Evolutionary conservation across 2,888 invertebrate species (phyloP).

Genomic region (Tethea ocularis): DNA sequence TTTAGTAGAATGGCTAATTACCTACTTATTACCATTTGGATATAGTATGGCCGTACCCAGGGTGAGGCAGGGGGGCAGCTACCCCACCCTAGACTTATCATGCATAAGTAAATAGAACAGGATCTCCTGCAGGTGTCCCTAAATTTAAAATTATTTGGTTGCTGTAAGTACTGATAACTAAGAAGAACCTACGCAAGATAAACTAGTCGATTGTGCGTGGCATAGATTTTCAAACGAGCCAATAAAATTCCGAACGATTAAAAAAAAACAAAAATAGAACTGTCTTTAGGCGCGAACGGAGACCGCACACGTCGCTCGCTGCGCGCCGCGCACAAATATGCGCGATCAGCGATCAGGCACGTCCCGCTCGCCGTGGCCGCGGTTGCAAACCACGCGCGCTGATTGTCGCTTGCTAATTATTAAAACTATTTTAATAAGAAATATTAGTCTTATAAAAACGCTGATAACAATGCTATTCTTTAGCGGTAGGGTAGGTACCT

Average conservation of each 20-base stretch:
- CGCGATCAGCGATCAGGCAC: conserved; percentile 53
- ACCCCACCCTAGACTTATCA: no score
- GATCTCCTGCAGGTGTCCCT: no score
- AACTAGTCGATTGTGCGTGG: background rate
- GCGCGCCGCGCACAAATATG: conserved; percentile 39
- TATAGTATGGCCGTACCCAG: no score
- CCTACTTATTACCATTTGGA: no score
- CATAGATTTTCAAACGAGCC: background rate
- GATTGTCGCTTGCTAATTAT: conserved; percentile 1
- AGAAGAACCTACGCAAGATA: background rate
- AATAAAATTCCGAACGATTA: conserved; percentile 9
- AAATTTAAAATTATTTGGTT: no score
- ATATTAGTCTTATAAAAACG: no score
- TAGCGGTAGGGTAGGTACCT: no score
- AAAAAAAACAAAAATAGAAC: conserved; percentile 14
- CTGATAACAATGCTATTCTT: no score
- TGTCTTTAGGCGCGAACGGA: conserved; percentile 14
- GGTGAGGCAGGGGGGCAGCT: no score
- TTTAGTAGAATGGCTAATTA: no score
- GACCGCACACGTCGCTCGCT: conserved; percentile 68
- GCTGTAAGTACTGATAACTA: no score
- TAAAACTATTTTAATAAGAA: background rate
- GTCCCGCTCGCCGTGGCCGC: conserved; percentile 25
- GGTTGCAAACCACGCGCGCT: background rate
- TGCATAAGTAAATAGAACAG: no score